Evolutionary conservation across 2,888 invertebrate genomes (phyloP).

Genomic region (Himalopsyche anomala): DNA sequence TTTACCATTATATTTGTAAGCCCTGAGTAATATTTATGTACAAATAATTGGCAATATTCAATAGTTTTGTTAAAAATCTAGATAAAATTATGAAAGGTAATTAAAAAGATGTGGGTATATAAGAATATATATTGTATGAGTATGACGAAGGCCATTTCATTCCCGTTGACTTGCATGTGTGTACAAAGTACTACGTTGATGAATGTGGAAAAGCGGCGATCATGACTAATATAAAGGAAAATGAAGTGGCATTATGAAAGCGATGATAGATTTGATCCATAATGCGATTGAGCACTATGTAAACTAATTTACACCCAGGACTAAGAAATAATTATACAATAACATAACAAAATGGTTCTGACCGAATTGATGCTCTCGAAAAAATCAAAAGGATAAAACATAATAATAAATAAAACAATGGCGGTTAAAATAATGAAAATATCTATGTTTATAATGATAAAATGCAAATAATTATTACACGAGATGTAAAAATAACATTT

Average conservation of each 20-base stretch:
- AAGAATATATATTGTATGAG: conserved; percentile 61
- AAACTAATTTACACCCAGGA: conserved; percentile 66
- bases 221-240: conserved; percentile 64
- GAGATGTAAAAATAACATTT: conserved; percentile 48
- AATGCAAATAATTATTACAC: conserved; percentile 53
- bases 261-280: conserved; percentile 65
- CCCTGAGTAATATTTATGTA: neutral
- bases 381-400: conserved; percentile 57
- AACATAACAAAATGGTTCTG: conserved; percentile 57
- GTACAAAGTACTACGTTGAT: conserved; percentile 60
- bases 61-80: conserved; percentile 22
- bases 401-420: conserved; percentile 56
- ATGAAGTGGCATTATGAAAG: conserved; percentile 65
- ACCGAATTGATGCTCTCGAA: conserved; percentile 51
- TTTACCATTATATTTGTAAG: neutral
- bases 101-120: conserved; percentile 50
- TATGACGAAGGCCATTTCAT: conserved; percentile 67
- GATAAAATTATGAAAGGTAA: conserved; percentile 33
- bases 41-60: conserved; percentile 26
- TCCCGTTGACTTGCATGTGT: conserved; percentile 64
- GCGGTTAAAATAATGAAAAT: conserved; percentile 52
- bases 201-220: conserved; percentile 64
- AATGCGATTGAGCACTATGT: conserved; percentile 65
- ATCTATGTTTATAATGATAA: conserved; percentile 47
- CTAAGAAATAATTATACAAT: conserved; percentile 64